These are phyloP conservation scores for Globicephala melas DNA, from an alignment of 2,113 vertebrate genomes.

Conservation along the genomic window DNA sequence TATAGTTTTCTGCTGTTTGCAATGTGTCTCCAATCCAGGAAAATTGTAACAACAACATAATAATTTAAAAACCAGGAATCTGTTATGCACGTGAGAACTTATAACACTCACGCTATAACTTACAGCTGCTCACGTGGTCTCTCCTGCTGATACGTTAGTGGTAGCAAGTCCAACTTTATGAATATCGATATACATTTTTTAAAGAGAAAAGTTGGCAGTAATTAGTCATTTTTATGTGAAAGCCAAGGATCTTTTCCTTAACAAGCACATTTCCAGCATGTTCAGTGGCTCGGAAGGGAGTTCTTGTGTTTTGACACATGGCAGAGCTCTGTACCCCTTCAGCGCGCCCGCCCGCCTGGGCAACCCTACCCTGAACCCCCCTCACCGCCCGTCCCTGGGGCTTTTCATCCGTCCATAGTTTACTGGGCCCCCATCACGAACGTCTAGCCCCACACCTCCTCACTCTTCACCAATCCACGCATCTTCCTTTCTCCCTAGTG, in stretches of 20 bases:
- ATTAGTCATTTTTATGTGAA: not conserved
- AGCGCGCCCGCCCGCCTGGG: rapidly evolving
- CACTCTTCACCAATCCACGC: not conserved
- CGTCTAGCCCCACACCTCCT: not conserved
- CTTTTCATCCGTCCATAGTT: not conserved
- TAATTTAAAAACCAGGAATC: not conserved
- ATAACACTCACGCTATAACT: not conserved
- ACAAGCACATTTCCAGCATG: rapidly evolving
- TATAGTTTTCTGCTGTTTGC: not conserved
- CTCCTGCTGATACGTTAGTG: not conserved
- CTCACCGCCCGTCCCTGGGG: not conserved
- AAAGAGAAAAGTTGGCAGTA: not conserved
- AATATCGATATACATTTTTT: not conserved
- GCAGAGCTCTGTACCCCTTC: not conserved
- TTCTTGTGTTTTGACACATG: not conserved
- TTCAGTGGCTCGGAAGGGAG: rapidly evolving
- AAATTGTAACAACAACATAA: not conserved
- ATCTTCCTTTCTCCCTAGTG: not conserved
- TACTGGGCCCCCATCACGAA: not conserved
- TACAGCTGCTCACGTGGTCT: not conserved
- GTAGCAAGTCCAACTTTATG: not conserved
- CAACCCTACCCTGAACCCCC: rapidly evolving
- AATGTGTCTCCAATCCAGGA: not conserved
- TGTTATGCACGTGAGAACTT: not conserved
- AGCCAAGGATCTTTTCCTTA: not conserved